These are phyloP conservation scores for Branchipolynoe longqiensis DNA, from an alignment of 2,888 invertebrate species.

Conservation along the genomic window DNA sequence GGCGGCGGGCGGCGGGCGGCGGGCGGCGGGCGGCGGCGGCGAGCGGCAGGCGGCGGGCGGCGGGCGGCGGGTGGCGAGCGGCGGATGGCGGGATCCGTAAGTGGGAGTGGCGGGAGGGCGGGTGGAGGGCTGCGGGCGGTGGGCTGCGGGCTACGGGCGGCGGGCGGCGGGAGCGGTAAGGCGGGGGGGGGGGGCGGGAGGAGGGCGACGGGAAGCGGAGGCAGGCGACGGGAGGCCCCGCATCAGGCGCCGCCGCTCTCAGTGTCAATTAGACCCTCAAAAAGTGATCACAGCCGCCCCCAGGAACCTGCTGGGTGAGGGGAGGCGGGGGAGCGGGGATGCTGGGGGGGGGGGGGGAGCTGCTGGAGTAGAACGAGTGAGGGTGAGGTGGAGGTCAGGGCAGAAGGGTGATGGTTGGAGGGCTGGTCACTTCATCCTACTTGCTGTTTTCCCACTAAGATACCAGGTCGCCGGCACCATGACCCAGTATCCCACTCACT, in stretches of 20 bases:
- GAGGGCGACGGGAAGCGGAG: conserved; percentile 4
- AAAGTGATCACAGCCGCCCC: conserved; percentile 50
- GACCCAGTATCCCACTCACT: too few species aligned
- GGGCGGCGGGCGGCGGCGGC: background rate
- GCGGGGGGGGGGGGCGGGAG: background rate
- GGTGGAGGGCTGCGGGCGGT: background rate
- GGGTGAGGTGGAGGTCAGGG: background rate
- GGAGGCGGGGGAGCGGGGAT: background rate
- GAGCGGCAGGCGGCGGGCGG: too few species aligned
- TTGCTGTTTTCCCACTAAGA: too few species aligned
- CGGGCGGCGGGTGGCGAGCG: too few species aligned
- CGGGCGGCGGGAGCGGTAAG: background rate
- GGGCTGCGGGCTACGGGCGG: background rate
- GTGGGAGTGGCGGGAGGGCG: background rate
- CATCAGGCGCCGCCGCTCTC: conserved; percentile 31
- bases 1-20: background rate
- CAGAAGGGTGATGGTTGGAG: background rate
- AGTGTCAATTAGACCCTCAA: conserved; percentile 52
- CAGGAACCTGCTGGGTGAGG: conserved; percentile 7
- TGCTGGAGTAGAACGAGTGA: background rate
- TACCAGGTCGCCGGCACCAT: too few species aligned
- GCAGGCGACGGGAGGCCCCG: conserved; percentile 4
- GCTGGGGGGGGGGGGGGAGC: background rate
- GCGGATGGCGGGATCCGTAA: too few species aligned
- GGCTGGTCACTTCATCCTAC: too few species aligned